A percentile compares a stretch with the other conserved stretches of the same genome.
These are phyloP conservation scores for Seira musarum DNA, from an alignment of 2,888 invertebrate genomes.

Conservation along the genomic window DNA sequence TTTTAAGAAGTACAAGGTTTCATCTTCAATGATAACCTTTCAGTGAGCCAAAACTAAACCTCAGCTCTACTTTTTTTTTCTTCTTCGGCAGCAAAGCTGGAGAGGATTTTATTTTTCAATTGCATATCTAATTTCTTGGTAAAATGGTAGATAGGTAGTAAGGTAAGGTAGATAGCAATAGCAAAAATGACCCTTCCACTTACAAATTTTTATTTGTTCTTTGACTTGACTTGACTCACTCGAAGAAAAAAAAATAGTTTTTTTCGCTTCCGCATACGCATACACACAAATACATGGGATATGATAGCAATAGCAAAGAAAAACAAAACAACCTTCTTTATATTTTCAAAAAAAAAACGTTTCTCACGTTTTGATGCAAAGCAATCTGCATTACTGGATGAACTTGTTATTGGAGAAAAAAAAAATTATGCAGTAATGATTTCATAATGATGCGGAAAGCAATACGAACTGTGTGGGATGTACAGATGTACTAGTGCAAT, in stretches of 20 bases:
- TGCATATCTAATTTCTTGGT: background rate
- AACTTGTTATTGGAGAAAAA: constrained; percentile 28
- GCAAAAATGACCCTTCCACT: constrained; percentile 32
- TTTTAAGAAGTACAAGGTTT: background rate
- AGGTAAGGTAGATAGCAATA: background rate
- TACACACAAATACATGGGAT: background rate
- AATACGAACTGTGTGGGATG: background rate
- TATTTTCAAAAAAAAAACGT: constrained; percentile 12
- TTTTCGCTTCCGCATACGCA: constrained; percentile 30
- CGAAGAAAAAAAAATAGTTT: no score
- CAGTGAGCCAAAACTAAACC: no score
- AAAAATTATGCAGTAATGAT: constrained; percentile 32
- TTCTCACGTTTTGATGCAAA: constrained; percentile 49
- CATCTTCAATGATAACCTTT: no score
- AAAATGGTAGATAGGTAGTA: no score
- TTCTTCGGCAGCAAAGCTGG: no score
- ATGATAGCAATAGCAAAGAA: background rate
- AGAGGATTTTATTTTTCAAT: no score
- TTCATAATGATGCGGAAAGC: constrained; percentile 54
- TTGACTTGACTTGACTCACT: constrained; percentile 22
- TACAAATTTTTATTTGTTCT: constrained; percentile 10
- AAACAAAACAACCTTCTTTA: constrained; percentile 19
- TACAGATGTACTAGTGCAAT: background rate
- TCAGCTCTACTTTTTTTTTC: background rate
- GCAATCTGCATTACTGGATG: constrained; percentile 20